phyloP scores from a whole-genome alignment of 2,797 vertebrate species.

The Gambelia wislizenii region DNA sequence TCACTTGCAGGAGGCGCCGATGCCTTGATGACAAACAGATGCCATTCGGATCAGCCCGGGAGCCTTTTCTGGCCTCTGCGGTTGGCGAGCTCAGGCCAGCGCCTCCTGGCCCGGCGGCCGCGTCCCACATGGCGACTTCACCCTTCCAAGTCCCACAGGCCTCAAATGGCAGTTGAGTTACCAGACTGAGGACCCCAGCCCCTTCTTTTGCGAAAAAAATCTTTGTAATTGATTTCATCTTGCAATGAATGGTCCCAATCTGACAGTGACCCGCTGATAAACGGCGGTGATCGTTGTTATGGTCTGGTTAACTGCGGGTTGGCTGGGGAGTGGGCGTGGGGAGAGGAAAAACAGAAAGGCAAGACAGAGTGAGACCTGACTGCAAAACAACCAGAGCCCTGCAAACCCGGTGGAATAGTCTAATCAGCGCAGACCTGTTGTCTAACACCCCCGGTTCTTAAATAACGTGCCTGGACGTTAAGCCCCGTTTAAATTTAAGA shows the following conservation, averaged over 20 bases:
- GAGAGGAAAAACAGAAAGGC: neutral
- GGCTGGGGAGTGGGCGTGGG: neutral
- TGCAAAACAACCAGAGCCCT: neutral
- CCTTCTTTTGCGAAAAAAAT: slow-evolving; percentile 6
- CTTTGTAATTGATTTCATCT: slow-evolving; percentile 63
- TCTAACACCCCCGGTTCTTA: no score
- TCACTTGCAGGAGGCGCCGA: slow-evolving; percentile 20
- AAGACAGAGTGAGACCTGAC: no score
- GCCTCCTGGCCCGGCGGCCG: no score
- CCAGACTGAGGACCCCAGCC: slow-evolving; percentile 45
- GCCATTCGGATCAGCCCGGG: slow-evolving; percentile 65
- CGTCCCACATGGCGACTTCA: no score
- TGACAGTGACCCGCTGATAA: slow-evolving; percentile 26
- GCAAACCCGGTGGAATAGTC: no score
- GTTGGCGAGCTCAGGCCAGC: slow-evolving; percentile 34
- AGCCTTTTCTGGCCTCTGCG: slow-evolving; percentile 32
- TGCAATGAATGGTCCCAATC: neutral
- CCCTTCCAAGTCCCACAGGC: no score
- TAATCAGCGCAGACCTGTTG: neutral
- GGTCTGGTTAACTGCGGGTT: neutral
- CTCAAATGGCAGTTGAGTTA: slow-evolving; percentile 53
- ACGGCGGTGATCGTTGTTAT: slow-evolving; percentile 39
- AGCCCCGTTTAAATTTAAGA: neutral
- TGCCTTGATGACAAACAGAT: slow-evolving; percentile 61
- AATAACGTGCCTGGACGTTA: neutral